phyloP scores from a whole-genome alignment of 2,113 vertebrate genomes.

The Oreochromis aureus region DNA sequence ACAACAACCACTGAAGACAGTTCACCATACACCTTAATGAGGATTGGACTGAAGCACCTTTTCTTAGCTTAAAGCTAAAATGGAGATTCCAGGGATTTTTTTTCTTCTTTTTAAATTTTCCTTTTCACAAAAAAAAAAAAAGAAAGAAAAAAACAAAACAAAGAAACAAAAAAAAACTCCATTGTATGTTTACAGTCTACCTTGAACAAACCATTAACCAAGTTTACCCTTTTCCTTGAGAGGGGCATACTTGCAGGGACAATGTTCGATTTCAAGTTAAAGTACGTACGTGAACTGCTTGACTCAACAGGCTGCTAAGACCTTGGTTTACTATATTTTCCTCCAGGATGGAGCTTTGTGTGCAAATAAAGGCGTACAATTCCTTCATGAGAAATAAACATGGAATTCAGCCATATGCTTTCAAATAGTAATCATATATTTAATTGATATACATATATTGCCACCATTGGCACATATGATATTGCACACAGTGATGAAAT shows the following conservation, averaged over 20 bases:
- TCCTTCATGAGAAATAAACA: slow-evolving; percentile 73
- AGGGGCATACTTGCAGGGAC: slow-evolving; percentile 41
- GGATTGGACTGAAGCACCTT: slow-evolving; percentile 65
- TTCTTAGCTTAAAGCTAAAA: slow-evolving; percentile 68
- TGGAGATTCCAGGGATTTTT: slow-evolving; percentile 33
- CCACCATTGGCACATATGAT: slow-evolving; percentile 81
- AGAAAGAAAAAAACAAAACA: not conserved
- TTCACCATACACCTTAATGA: slow-evolving; percentile 68
- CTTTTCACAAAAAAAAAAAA: slow-evolving; percentile 15
- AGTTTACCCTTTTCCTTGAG: slow-evolving; percentile 9
- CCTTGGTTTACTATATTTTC: slow-evolving; percentile 41
- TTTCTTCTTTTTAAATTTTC: slow-evolving; percentile 17
- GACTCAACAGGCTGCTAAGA: slow-evolving; percentile 47
- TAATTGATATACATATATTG: slow-evolving; percentile 82
- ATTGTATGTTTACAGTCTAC: slow-evolving; percentile 14
- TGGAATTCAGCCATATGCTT: slow-evolving; percentile 78
- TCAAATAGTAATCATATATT: slow-evolving; percentile 81
- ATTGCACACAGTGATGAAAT: slow-evolving; percentile 83
- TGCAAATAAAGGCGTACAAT: slow-evolving; percentile 73
- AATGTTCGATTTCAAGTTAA: slow-evolving; percentile 53
- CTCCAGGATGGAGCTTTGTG: slow-evolving; percentile 59
- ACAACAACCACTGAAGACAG: slow-evolving; percentile 74
- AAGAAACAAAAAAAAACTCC: not conserved
- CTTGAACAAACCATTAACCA: slow-evolving; percentile 20
- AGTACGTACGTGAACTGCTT: slow-evolving; percentile 48